Percentiles rank a stretch among this genome's conserved stretches.
These are phyloP conservation scores for Marcusenius ussheri DNA, from an alignment of 2,113 vertebrate genomes.

Conservation along the genomic window DNA sequence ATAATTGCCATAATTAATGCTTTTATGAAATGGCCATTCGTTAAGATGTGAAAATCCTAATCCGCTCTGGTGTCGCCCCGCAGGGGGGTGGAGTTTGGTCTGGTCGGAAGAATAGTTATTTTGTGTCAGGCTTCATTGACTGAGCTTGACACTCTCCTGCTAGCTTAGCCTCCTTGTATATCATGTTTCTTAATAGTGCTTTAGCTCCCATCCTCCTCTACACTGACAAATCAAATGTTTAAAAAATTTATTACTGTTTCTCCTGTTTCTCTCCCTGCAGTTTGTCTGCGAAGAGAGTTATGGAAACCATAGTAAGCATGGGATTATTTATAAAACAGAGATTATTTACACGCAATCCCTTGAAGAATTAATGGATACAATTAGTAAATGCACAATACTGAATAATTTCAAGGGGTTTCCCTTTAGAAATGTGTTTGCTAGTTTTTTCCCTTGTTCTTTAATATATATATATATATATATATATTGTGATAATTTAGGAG, in stretches of 20 bases:
- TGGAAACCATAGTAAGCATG: not conserved
- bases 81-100: not conserved
- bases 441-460: not conserved
- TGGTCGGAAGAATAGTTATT: not conserved
- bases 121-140: not conserved
- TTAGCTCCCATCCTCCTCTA: not conserved
- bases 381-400: not conserved
- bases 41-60: slow-evolving; percentile 1
- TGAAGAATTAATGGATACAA: not conserved
- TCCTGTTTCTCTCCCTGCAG: not conserved
- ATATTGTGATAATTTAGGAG: not conserved
- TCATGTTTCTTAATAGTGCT: not conserved
- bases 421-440: not conserved
- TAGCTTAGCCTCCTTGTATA: not conserved
- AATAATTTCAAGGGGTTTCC: not conserved
- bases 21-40: slow-evolving; percentile 22
- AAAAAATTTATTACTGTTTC: not conserved
- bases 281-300: not conserved
- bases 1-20: slow-evolving; percentile 51
- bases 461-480: too few relatives aligned
- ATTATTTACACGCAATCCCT: not conserved
- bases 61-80: not conserved
- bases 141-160: not conserved
- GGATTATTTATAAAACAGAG: not conserved
- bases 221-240: not conserved